A percentile compares a stretch with the other conserved stretches of the same genome.
Evolutionary conservation across 2,888 invertebrate genomes (phyloP).

Genomic region (Xiphydria camelus): DNA sequence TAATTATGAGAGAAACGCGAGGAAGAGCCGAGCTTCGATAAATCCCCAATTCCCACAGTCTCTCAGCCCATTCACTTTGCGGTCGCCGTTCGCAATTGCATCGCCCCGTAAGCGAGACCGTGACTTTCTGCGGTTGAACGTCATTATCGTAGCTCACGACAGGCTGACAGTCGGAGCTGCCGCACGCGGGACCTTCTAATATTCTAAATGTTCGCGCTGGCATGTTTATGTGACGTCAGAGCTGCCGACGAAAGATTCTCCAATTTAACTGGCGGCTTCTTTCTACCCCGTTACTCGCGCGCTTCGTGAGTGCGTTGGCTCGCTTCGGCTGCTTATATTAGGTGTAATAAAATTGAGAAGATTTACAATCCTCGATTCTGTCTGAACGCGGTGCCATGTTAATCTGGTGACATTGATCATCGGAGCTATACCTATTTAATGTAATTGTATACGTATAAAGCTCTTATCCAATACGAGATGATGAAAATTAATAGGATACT

Average conservation of each 20-base stretch:
- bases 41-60: constrained; percentile 38
- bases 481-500: too few species aligned
- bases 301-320: too few species aligned
- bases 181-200: constrained; percentile 50
- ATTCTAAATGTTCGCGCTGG: constrained; percentile 53
- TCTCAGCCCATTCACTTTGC: constrained; percentile 40
- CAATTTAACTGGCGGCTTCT: too few species aligned
- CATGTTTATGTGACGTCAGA: constrained; percentile 56
- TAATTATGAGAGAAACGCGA: neutral
- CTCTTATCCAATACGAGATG: too few species aligned
- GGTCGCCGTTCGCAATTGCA: constrained; percentile 43
- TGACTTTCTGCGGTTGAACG: constrained; percentile 51
- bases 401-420: too few species aligned
- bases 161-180: constrained; percentile 48
- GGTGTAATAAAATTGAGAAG: too few species aligned
- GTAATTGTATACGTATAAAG: too few species aligned
- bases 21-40: neutral
- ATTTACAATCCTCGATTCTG: too few species aligned
- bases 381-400: too few species aligned
- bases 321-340: too few species aligned
- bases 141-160: constrained; percentile 56
- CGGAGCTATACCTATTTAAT: too few species aligned
- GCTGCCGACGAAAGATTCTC: constrained; percentile 46
- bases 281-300: too few species aligned
- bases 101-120: constrained; percentile 36